A percentile compares a stretch with the other conserved stretches of the same genome.
Evolutionary conservation across 2,888 invertebrate species (phyloP).

Genomic region (Idaea aversata): DNA sequence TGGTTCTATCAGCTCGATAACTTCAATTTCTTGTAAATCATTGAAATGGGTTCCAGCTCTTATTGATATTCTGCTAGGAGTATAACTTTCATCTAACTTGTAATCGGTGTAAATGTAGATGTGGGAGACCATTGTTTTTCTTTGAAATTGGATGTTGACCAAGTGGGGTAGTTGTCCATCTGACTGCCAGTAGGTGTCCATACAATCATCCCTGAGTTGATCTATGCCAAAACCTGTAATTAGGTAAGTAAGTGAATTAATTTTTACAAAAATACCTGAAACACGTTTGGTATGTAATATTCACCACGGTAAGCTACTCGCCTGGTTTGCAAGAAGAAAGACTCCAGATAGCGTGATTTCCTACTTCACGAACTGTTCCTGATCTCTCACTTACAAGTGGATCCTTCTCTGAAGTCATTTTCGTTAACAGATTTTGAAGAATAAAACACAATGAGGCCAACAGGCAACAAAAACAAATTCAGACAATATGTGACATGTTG

Average conservation of each 20-base stretch:
- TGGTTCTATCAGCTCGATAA: constrained; percentile 95
- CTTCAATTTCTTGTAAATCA: constrained; percentile 97
- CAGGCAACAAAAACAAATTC: too few species aligned
- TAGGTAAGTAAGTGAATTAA: constrained; percentile 5
- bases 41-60: constrained; percentile 97
- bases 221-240: constrained; percentile 96
- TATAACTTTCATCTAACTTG: constrained; percentile 99
- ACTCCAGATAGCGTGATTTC: constrained; percentile 97
- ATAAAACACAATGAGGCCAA: background rate
- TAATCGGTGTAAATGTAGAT: constrained; percentile 98
- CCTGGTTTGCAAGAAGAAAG: constrained; percentile 99
- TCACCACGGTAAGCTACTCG: constrained; percentile 43
- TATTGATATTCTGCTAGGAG: constrained; percentile 96
- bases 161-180: constrained; percentile 99
- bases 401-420: constrained; percentile 69
- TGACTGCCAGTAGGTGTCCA: constrained; percentile 99
- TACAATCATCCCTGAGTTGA: constrained; percentile 95
- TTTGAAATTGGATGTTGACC: constrained; percentile 97
- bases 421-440: background rate
- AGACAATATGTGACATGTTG: too few species aligned
- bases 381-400: constrained; percentile 72
- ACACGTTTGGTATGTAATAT: background rate
- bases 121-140: constrained; percentile 96
- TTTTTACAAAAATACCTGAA: background rate
- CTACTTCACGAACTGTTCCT: constrained; percentile 87